phyloP scores from a whole-genome alignment of 2,113 vertebrate genomes.

The Melospiza georgiana region DNA sequence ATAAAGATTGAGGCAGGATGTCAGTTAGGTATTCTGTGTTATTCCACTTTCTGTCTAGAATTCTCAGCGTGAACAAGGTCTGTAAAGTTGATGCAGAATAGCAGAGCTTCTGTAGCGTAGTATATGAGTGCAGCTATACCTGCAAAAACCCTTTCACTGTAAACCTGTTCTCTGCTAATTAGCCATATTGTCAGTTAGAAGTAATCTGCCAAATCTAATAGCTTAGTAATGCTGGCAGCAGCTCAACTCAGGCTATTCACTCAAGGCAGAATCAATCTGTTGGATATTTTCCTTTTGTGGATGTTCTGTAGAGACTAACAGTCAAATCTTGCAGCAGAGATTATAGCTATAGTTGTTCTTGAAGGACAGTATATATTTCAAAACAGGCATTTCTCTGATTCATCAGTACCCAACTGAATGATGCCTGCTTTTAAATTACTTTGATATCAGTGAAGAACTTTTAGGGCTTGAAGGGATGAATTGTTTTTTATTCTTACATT shows the following conservation, averaged over 20 bases:
- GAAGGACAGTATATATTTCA: background rate
- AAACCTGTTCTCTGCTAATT: conserved; percentile 19
- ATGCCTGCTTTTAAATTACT: conserved; percentile 6
- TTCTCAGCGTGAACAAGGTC: background rate
- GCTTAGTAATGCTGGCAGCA: conserved; percentile 4
- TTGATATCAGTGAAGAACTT: background rate
- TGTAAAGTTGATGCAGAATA: background rate
- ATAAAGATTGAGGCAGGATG: background rate
- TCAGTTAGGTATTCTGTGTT: background rate
- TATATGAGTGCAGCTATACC: background rate
- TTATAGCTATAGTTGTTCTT: background rate
- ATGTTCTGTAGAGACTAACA: background rate
- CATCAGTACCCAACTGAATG: background rate
- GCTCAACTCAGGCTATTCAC: background rate
- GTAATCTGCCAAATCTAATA: conserved; percentile 39
- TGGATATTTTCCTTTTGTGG: background rate
- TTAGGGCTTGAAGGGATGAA: background rate
- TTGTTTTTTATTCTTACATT: background rate
- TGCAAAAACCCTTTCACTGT: background rate
- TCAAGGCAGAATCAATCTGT: background rate
- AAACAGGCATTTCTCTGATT: background rate
- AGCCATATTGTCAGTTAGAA: conserved; percentile 1
- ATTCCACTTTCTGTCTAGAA: background rate
- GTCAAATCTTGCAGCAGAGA: background rate
- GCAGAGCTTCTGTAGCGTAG: background rate